Base-by-base conservation (phyloP, 2,113 vertebrate species). In the Larimichthys crocea region DNA sequence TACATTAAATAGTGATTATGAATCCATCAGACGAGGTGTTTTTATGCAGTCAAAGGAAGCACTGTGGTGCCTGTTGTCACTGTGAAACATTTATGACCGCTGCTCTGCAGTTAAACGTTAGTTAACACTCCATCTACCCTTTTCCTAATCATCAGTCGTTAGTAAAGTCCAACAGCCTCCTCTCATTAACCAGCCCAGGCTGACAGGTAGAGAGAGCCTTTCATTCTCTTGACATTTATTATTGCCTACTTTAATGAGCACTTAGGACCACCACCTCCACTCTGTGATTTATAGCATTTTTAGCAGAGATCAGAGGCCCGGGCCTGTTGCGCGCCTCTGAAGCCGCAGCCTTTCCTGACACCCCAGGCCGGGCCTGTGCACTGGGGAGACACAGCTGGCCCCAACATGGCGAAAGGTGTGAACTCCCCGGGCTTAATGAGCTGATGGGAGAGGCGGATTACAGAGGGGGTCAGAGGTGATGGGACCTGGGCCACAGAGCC, bases 341-440 rank as follows among this genome's bases (percentile, higher is more conserved):
- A 86, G 87, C 89, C 84, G 70, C 86, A 90, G 91, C 74, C 83
- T 90, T 93, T 92, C 87, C 88, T 92, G 89, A 92, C 90, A 92
- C 86, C 83, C 67, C 20, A 62, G 86, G 76, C 82, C 35, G 20
- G 67, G 86, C 67, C 46, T 40, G 80, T 84, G 80, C 84, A 88
- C 81, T 17, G 59, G 83, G 86, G 80, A 82, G 85, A 86, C 88
- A 84, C 92, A 94, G 94, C 94, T 94, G 91, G 88, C 82, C 70
- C 78, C 93, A 94, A 92, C 92, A 93, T 94, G 94, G 91, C 60
- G 10, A 89, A 91, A 95, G 92, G 94, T 95, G 94, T 94, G 92
- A 95, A 93, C 80, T 84, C 85, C 82, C 49, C n/a, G 16, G 65
- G 60, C 79, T 84, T 95, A 94, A 94, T 92, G 92, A 95, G 94